phyloP scores from a whole-genome alignment of 2,797 vertebrate species.

The Apodemus agrarius region DNA sequence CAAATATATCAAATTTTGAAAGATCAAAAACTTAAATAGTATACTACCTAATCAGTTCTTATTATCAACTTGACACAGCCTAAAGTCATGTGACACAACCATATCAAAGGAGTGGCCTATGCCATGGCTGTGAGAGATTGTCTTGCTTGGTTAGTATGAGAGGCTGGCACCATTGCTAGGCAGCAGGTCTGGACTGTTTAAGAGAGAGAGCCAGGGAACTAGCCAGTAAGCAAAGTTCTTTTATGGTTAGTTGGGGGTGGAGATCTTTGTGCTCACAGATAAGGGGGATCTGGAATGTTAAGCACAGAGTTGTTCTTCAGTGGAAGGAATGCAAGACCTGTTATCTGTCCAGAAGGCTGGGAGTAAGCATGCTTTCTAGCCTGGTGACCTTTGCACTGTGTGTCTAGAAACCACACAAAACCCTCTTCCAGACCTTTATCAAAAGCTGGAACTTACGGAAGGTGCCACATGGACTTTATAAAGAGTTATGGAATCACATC shows the following conservation, averaged over 20 bases:
- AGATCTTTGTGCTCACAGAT: not conserved
- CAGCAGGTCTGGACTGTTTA: no score
- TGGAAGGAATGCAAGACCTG: not conserved
- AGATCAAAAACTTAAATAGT: constrained; percentile 9
- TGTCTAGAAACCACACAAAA: not conserved
- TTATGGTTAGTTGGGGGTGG: not conserved
- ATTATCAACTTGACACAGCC: not conserved
- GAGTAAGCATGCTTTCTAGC: not conserved
- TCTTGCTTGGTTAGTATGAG: not conserved
- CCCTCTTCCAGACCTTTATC: no score
- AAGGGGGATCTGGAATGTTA: not conserved
- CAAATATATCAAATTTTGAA: not conserved
- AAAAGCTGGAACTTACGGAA: not conserved
- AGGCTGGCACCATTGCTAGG: not conserved
- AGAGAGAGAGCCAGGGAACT: not conserved
- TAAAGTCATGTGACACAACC: not conserved
- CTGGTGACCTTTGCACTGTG: not conserved
- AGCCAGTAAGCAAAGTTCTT: not conserved
- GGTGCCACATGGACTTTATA: not conserved
- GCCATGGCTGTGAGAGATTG: not conserved
- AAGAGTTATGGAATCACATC: not conserved
- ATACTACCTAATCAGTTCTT: not conserved
- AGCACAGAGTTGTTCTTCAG: not conserved
- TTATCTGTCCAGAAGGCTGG: not conserved
- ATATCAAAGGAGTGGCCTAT: not conserved